phyloP scores from a whole-genome alignment of 2,888 invertebrate species.

The Eugnorisma glareosa region DNA sequence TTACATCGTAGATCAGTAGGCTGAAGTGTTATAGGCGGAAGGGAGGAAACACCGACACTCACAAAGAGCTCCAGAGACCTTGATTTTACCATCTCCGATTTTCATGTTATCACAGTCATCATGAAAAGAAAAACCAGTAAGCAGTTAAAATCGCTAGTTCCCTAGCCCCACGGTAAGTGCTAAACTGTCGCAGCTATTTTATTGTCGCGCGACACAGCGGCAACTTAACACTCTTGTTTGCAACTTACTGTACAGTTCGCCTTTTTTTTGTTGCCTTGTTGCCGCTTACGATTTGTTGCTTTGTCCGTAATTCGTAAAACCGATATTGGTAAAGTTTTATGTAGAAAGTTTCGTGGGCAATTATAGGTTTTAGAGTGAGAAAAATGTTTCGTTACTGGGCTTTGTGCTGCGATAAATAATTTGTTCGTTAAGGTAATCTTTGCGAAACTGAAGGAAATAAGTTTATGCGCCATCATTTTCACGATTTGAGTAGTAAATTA shows the following conservation, averaged over 20 bases:
- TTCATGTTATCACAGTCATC: too few relatives aligned
- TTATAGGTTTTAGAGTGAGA: conserved; percentile 41
- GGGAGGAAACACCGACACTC: too few relatives aligned
- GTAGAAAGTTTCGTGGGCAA: conserved; percentile 49
- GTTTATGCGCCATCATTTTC: not conserved
- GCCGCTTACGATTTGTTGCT: conserved; percentile 80
- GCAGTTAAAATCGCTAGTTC: conserved; percentile 41
- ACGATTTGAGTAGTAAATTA: not conserved
- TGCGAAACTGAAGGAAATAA: not conserved
- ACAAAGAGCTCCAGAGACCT: too few relatives aligned
- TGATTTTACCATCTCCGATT: too few relatives aligned
- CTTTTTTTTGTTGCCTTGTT: conserved; percentile 77
- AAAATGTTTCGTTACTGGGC: conserved; percentile 1
- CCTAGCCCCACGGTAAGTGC: conserved; percentile 75
- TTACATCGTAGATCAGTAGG: too few relatives aligned
- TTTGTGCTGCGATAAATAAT: not conserved
- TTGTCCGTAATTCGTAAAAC: conserved; percentile 74
- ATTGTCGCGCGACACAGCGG: conserved; percentile 79
- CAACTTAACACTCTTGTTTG: conserved; percentile 84
- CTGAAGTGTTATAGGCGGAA: too few relatives aligned
- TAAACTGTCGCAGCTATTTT: conserved; percentile 82
- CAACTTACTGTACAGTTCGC: conserved; percentile 76
- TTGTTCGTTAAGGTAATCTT: not conserved
- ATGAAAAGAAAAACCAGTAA: too few relatives aligned
- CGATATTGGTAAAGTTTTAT: conserved; percentile 83